These are phyloP conservation scores for Hyppa rectilinea DNA, from an alignment of 2,888 invertebrate genomes.

Conservation along the genomic window DNA sequence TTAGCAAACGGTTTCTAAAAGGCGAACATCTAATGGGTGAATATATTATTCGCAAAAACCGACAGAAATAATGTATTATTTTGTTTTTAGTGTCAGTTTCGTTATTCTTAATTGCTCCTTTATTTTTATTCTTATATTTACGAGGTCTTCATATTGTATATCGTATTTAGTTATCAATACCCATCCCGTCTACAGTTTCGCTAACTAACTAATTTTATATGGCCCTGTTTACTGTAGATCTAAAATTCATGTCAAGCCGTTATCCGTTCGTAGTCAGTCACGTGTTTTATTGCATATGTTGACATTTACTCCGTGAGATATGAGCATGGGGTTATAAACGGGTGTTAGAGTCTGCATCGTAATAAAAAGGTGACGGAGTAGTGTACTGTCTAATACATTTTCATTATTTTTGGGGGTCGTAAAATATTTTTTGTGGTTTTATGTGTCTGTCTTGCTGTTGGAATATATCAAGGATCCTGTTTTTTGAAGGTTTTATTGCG, in stretches of 20 bases:
- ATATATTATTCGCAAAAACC: too few species aligned
- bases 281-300: conserved; percentile 78
- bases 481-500: too few species aligned
- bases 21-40: too few species aligned
- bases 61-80: too few species aligned
- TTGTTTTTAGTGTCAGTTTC: too few species aligned
- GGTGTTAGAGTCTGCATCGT: conserved; percentile 56
- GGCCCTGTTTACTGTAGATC: conserved; percentile 69
- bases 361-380: conserved; percentile 58
- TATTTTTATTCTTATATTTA: too few species aligned
- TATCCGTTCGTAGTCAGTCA: conserved; percentile 68
- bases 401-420: conserved; percentile 48
- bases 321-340: conserved; percentile 64
- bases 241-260: conserved; percentile 75
- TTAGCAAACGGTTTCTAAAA: too few species aligned
- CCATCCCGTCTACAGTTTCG: too few species aligned
- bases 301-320: conserved; percentile 72
- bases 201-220: too few species aligned
- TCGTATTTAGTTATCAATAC: too few species aligned
- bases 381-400: conserved; percentile 43
- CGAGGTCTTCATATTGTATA: too few species aligned
- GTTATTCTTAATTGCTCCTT: too few species aligned
- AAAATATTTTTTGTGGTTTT: conserved; percentile 35
- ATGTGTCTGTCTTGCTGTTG: conserved; percentile 12
- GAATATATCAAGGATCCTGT: conserved; percentile 9